Evolutionary conservation across 2,113 vertebrate species (phyloP), one percentile per base, ranked within the genome.

Genomic region (Corvus cornix): DNA sequence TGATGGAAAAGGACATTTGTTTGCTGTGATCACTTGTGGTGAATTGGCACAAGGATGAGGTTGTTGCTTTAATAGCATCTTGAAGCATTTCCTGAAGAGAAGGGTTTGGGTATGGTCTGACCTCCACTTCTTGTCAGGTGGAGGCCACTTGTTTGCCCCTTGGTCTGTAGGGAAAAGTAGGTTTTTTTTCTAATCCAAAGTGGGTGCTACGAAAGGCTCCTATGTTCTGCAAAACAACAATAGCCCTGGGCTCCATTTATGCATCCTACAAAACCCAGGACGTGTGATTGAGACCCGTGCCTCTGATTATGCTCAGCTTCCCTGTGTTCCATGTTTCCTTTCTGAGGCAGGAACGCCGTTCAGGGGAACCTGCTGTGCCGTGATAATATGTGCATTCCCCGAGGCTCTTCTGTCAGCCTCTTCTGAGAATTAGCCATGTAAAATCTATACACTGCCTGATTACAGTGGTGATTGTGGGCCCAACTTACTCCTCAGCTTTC

Each of bases 131-230:
- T 43, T 43, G 43, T 43, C 43, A 43, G 43, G 43, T 43, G 43
- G 43, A 64, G 43, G 10, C 4, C 14, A 24, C 37, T 79, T 51
- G 27, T 27, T 13, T 59, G 13, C 58, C 33, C 13, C 39, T 72
- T 82, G 7, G 11, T 68, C 49, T 33, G 39, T 30, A 52, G 16
- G 44, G 30, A 77, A 73, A 15, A 1, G 3, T 55, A 23, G 10
- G 1, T 7, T 10, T 7, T 2, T 2, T 24, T 53, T 48, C 62
- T 1, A 72, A 41, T 28, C 76, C 13, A 0, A 28, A 69, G 5
- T 24, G 22, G 44, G 31, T 60, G 16, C 41, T 44, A 53, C 59
- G 56, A 37, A 67, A 43, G 18, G 26, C 73, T 77, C 51, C 20
- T 16, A 0, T 24, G 28, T 49, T 80, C 53, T 72, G 18, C 58